Base-by-base conservation (phyloP, 2,797 vertebrate species). In the Myoxocephalus aenaeus region DNA sequence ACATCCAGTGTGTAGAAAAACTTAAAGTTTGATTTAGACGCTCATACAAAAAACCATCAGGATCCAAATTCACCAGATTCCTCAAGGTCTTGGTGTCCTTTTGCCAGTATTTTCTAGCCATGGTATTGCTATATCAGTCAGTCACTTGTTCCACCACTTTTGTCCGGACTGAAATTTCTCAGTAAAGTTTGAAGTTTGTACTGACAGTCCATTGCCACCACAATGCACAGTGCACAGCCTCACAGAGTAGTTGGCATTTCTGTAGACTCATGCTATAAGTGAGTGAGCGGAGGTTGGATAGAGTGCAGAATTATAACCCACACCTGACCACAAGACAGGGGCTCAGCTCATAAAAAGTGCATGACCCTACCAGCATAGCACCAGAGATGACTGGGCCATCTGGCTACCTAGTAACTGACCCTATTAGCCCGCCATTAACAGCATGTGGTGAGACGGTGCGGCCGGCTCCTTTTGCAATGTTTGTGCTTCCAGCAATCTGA, bases 351-450 rank as follows among this genome's bases (percentile, higher is more conserved):
- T 84, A 70, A 79, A 83, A 79, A 80, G 84, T 83, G 65, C 83
- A 81, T 12, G 67, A 83, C 87, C 82, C 84, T 51, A 69, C 75
- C 67, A 46, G 67, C 61, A 12, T 15, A 74, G 77, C 83, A 65
- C 65, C 56, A 77, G 46, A 78, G 78, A 87, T 76, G 82, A 79
- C 78, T 67, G 81, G 79, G 69, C 70, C 76, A 54, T 75, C 73
- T 80, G 57, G 70, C 81, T 65, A 48, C 51, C 75, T 40, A 64
- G 79, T 77, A 64, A 78, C 71, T 56, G 73, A 78, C 83, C 74
- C 65, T 81, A 87, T 85, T 88, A 90, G 76, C 64, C 48, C 18
- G 44, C 79, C 67, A 70, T 90, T 89, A 89, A 74, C 77, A 42
- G 74, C 74, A 15, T 84, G 86, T 65, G 83, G 90, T 3, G 72